These are phyloP conservation scores for Tenrec ecaudatus DNA, from an alignment of 2,113 vertebrate species.

Conservation along the genomic window DNA sequence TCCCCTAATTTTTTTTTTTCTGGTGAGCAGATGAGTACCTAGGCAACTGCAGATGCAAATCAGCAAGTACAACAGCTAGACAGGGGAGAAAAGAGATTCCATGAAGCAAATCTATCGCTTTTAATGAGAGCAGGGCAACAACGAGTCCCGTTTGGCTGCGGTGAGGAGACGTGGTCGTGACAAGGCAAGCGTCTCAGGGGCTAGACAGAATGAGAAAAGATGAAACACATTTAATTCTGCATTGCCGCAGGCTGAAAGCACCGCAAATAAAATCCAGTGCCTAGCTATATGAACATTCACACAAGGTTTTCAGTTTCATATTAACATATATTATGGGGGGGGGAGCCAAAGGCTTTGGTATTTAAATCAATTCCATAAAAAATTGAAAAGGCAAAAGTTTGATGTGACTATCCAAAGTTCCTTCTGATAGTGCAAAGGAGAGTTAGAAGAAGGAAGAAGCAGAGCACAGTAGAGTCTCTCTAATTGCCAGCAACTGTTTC, in stretches of 20 bases:
- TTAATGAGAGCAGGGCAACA: slow-evolving; percentile 66
- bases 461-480: neutral
- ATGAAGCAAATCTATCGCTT: slow-evolving; percentile 37
- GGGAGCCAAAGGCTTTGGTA: neutral
- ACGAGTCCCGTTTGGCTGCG: slow-evolving; percentile 33
- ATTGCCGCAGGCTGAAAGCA: slow-evolving; percentile 37
- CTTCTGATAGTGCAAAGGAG: slow-evolving; percentile 30
- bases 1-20: slow-evolving; percentile 20
- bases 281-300: slow-evolving; percentile 10
- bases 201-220: slow-evolving; percentile 40
- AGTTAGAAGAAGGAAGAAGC: slow-evolving; percentile 31
- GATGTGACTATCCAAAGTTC: slow-evolving; percentile 34
- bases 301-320: slow-evolving; percentile 63
- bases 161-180: neutral
- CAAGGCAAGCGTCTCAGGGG: neutral
- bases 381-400: slow-evolving; percentile 56
- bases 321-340: neutral
- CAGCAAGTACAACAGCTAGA: slow-evolving; percentile 39
- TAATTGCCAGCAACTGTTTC: neutral
- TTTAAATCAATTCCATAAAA: slow-evolving; percentile 58
- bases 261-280: slow-evolving; percentile 46
- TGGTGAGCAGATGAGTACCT: slow-evolving; percentile 66
- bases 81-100: slow-evolving; percentile 61
- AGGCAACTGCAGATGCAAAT: slow-evolving; percentile 72
- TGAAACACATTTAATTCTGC: slow-evolving; percentile 20